These are phyloP conservation scores for Phania funesta DNA, from an alignment of 2,888 invertebrate species.

Conservation along the genomic window DNA sequence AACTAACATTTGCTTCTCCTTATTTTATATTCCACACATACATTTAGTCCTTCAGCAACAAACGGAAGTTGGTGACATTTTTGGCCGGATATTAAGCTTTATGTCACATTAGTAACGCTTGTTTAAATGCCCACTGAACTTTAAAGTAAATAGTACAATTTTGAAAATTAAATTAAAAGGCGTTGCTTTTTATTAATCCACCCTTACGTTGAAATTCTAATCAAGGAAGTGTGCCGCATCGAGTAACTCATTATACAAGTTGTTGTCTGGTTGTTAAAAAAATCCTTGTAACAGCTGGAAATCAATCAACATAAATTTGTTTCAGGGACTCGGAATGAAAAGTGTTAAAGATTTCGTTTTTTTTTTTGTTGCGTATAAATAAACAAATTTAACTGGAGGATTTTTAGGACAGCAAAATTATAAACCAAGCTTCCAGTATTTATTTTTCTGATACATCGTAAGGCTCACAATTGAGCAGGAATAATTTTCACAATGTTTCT, in stretches of 20 bases:
- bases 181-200: slow-evolving; percentile 21
- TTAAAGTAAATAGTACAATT: slow-evolving; percentile 37
- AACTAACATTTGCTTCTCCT: neutral
- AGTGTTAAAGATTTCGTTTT: neutral
- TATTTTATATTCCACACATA: neutral
- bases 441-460: too few species aligned
- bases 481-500: too few species aligned
- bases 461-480: too few species aligned
- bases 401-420: too few species aligned
- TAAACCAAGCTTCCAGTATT: too few species aligned
- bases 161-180: slow-evolving; percentile 27
- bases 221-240: slow-evolving; percentile 30
- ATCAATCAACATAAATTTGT: neutral
- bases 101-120: slow-evolving; percentile 50
- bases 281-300: slow-evolving; percentile 32
- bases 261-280: slow-evolving; percentile 9
- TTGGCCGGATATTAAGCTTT: slow-evolving; percentile 48
- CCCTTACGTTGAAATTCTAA: neutral
- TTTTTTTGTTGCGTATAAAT: too few species aligned
- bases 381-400: neutral
- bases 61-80: slow-evolving; percentile 39
- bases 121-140: slow-evolving; percentile 44
- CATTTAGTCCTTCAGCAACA: neutral
- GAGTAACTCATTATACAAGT: neutral
- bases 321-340: neutral